phyloP scores from a whole-genome alignment of 2,113 vertebrate genomes.

The Octodon degus region DNA sequence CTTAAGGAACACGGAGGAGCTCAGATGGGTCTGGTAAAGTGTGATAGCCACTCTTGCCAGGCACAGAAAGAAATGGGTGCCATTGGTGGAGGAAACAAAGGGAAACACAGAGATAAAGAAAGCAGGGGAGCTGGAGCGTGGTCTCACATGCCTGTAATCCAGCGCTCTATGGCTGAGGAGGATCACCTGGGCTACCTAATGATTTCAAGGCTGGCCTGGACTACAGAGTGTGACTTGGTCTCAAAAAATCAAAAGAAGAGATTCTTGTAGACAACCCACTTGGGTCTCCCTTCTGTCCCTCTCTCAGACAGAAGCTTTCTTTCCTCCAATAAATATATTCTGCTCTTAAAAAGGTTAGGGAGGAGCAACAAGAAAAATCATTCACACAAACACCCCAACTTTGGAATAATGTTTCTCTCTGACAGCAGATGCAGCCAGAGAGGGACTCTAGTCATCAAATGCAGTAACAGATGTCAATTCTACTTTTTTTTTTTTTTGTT shows the following conservation, averaged over 20 bases:
- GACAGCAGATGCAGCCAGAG: not conserved
- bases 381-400: not conserved
- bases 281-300: too few species aligned
- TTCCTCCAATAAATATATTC: too few species aligned
- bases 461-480: not conserved
- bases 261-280: not conserved
- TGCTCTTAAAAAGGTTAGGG: too few species aligned
- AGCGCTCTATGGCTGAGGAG: not conserved
- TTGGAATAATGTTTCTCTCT: constrained; percentile 3
- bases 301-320: too few species aligned
- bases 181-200: not conserved
- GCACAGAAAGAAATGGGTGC: not conserved
- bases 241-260: not conserved
- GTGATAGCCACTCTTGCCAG: not conserved
- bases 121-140: not conserved
- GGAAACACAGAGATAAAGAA: not conserved
- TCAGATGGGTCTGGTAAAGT: not conserved
- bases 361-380: not conserved
- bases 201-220: not conserved
- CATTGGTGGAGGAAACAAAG: not conserved
- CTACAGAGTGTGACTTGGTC: not conserved
- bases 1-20: not conserved
- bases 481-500: not conserved
- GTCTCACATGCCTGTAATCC: not conserved
- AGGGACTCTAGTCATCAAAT: not conserved